These are phyloP conservation scores for Dynastes grantii DNA, from an alignment of 2,888 invertebrate genomes.

Conservation along the genomic window DNA sequence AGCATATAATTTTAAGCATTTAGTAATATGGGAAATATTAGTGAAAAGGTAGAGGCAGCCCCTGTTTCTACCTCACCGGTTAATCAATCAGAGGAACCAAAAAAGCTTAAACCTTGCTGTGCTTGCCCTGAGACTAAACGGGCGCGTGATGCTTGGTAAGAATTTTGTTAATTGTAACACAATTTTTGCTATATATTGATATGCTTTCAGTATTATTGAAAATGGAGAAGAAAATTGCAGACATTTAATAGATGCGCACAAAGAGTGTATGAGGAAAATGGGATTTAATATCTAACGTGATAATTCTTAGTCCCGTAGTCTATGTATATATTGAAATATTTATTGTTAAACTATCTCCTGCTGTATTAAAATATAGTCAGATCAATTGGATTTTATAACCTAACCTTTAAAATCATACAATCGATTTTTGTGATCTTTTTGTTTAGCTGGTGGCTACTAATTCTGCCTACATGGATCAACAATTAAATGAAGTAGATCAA, in stretches of 20 bases:
- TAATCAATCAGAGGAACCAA: conserved; percentile 70
- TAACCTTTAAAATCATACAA: conserved; percentile 33
- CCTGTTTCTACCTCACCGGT: conserved; percentile 63
- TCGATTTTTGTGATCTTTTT: neutral
- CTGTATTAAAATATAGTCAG: conserved; percentile 35
- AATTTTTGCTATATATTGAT: neutral
- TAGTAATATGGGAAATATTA: conserved; percentile 73
- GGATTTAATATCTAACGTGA: conserved; percentile 91
- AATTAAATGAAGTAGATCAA: conserved; percentile 1
- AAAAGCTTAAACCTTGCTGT: conserved; percentile 95
- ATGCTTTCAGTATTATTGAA: conserved; percentile 86
- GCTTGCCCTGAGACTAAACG: conserved; percentile 97
- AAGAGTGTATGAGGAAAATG: conserved; percentile 94
- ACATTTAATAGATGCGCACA: conserved; percentile 94
- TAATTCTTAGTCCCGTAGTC: conserved; percentile 25
- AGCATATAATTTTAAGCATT: neutral
- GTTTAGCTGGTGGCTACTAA: conserved; percentile 1
- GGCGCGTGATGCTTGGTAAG: conserved; percentile 92
- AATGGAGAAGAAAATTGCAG: conserved; percentile 94
- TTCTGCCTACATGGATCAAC: neutral
- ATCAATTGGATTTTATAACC: neutral
- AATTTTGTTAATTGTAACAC: conserved; percentile 19
- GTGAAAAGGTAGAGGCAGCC: conserved; percentile 72
- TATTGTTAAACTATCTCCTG: conserved; percentile 34
- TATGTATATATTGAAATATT: conserved; percentile 40